phyloP scores from a whole-genome alignment of 2,113 vertebrate genomes.

The Carassius carassius region DNA sequence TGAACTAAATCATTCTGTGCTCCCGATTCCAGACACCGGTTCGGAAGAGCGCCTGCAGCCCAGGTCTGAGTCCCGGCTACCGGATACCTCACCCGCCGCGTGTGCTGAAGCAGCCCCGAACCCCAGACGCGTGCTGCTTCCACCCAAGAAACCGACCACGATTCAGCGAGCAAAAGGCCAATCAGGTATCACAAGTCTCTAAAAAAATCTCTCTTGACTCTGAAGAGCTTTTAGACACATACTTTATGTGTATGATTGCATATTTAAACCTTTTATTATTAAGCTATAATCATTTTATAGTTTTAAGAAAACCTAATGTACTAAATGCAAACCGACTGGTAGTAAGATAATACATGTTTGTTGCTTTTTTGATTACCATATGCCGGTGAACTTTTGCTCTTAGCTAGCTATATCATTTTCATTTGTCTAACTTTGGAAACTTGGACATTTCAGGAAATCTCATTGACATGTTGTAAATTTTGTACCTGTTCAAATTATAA shows the following conservation, averaged over 20 bases:
- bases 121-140: conserved; percentile 71
- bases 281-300: neutral
- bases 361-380: neutral
- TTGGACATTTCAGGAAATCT: neutral
- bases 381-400: neutral
- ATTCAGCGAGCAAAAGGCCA: conserved; percentile 92
- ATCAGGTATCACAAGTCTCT: conserved; percentile 30
- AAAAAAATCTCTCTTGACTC: neutral
- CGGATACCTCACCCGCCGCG: conserved; percentile 67
- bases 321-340: neutral
- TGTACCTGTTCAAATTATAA: neutral
- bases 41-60: conserved; percentile 87
- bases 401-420: neutral
- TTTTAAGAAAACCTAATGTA: neutral
- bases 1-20: conserved; percentile 17
- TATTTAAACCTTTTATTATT: neutral
- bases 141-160: conserved; percentile 84
- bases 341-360: neutral
- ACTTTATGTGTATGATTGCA: neutral
- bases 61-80: conserved; percentile 78
- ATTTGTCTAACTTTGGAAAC: neutral
- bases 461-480: neutral
- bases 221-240: neutral
- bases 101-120: conserved; percentile 70
- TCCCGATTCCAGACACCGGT: conserved; percentile 77